Percentiles rank a stretch among this genome's conserved stretches.
Conservation (phyloP, 2,797 vertebrate genomes). For the Cossypha polioptera region DNA sequence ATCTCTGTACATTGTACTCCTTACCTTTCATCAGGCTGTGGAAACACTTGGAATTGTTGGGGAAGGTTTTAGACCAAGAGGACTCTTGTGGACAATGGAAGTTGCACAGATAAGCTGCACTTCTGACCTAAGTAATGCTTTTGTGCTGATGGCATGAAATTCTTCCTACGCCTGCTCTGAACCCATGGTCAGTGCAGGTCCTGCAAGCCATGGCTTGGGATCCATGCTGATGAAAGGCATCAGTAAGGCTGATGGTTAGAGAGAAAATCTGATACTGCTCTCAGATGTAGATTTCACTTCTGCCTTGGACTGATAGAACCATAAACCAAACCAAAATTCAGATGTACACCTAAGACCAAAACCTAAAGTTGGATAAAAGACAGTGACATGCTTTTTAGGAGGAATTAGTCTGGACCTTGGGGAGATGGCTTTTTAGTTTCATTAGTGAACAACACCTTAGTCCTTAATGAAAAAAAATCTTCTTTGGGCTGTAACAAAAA, state of each 20-base stretch:
- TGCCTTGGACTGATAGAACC: neutral
- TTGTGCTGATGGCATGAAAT: neutral
- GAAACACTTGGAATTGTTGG: neutral
- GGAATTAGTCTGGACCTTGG: neutral
- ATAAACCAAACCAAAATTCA: neutral
- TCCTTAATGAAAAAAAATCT: neutral
- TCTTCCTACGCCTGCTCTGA: neutral
- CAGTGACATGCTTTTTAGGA: neutral
- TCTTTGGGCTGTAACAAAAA: neutral
- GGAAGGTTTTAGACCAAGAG: neutral
- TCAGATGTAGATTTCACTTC: neutral
- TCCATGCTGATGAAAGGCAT: neutral
- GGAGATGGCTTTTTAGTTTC: neutral
- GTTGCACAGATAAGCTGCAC: neutral
- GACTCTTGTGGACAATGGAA: neutral
- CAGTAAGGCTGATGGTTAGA: neutral
- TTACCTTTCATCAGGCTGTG: neutral
- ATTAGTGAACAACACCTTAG: neutral
- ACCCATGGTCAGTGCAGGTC: neutral
- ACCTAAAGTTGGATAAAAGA: neutral
- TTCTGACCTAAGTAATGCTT: neutral
- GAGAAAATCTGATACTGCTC: accelerated
- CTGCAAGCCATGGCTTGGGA: neutral
- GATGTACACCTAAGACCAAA: neutral
- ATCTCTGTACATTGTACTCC: neutral